Percentiles rank a stretch among this genome's conserved stretches.
Evolutionary conservation across 23 tunicate species (phyloP).

Genomic region (Halocynthia aurantium): DNA sequence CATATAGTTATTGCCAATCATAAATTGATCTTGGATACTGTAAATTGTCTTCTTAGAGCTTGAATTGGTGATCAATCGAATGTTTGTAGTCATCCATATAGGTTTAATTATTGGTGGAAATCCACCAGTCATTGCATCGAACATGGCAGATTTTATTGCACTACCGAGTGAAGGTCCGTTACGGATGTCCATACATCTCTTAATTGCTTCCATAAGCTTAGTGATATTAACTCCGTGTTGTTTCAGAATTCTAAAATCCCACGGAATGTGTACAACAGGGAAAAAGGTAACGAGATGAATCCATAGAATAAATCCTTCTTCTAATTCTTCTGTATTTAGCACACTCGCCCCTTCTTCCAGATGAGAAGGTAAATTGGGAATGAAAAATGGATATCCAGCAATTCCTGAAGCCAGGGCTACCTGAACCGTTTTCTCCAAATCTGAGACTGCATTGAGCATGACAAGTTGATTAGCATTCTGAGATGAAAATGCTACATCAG

Average conservation of each 20-base stretch:
- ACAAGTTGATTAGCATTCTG: slow-evolving; percentile 45
- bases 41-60: slow-evolving; percentile 1
- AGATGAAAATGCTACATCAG: slow-evolving; percentile 68
- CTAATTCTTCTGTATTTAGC: slow-evolving; percentile 10
- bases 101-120: slow-evolving; percentile 47
- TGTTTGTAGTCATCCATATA: slow-evolving; percentile 66
- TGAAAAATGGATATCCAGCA: slow-evolving; percentile 61
- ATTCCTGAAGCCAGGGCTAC: slow-evolving; percentile 51
- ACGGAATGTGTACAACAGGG: slow-evolving; percentile 66
- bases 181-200: slow-evolving; percentile 27
- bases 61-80: neutral
- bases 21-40: slow-evolving; percentile 53
- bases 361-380: slow-evolving; percentile 46
- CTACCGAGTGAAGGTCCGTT: slow-evolving; percentile 21
- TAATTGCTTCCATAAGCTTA: neutral
- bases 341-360: slow-evolving; percentile 25
- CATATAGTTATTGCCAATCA: slow-evolving; percentile 52
- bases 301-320: slow-evolving; percentile 46
- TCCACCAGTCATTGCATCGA: slow-evolving; percentile 31
- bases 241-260: slow-evolving; percentile 30
- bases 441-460: slow-evolving; percentile 28
- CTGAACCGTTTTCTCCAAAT: slow-evolving; percentile 30
- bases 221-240: slow-evolving; percentile 16
- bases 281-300: slow-evolving; percentile 56
- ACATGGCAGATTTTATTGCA: slow-evolving; percentile 24